Conservation (phyloP, 2,797 vertebrate genomes). For the Scolopax rusticola region DNA sequence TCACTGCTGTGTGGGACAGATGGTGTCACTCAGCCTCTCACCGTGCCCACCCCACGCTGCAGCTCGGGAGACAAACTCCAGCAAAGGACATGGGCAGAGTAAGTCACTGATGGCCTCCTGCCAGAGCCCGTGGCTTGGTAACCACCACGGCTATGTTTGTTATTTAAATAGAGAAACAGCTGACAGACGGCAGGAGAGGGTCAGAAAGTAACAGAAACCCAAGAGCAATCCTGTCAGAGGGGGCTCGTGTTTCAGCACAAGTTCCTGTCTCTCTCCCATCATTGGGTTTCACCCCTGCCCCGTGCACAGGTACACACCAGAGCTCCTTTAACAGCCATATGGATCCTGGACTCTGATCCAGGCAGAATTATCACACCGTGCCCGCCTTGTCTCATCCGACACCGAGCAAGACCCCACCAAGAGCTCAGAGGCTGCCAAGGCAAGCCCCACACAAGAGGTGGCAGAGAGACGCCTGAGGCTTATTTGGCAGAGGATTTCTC, state of each 20-base stretch:
- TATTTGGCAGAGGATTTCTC: neutral
- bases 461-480: neutral
- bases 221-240: neutral
- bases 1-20: neutral
- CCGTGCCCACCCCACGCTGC: neutral
- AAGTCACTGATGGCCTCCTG: neutral
- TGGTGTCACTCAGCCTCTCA: fast-evolving
- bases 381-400: neutral
- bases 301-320: neutral
- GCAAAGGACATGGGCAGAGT: neutral
- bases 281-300: neutral
- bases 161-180: neutral
- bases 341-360: slow-evolving; percentile 29
- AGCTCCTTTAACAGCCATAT: neutral
- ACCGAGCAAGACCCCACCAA: neutral
- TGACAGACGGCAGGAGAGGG: fast-evolving
- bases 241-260: neutral
- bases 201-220: neutral
- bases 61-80: neutral
- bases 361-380: neutral
- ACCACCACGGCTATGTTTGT: neutral
- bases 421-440: neutral
- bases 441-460: neutral
- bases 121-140: neutral
- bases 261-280: neutral